These are phyloP conservation scores for Montipora cactus DNA, from an alignment of 64 coral and sea anemone species.

Conservation along the genomic window DNA sequence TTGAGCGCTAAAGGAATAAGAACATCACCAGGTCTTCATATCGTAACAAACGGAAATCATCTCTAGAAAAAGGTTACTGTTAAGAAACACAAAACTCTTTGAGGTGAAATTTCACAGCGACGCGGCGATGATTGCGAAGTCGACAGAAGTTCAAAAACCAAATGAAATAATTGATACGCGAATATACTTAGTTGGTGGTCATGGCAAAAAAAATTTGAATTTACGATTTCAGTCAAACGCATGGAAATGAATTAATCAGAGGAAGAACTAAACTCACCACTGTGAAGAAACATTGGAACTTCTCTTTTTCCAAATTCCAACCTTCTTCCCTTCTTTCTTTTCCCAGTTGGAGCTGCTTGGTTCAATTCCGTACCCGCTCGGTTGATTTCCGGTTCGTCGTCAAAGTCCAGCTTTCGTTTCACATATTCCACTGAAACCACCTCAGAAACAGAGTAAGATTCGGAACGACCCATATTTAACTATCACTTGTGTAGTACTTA, in stretches of 20 bases:
- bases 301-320: slow-evolving; percentile 18
- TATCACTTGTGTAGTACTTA: background rate
- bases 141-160: too few species aligned
- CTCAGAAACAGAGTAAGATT: background rate
- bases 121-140: too few species aligned
- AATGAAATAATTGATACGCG: too few species aligned
- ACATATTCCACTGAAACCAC: background rate
- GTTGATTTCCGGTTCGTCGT: background rate
- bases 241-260: background rate
- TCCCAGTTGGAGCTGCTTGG: background rate
- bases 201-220: too few species aligned
- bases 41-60: too few species aligned
- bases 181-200: too few species aligned
- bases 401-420: slow-evolving; percentile 19
- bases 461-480: background rate
- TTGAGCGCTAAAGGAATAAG: too few species aligned
- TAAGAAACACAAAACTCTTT: too few species aligned
- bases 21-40: too few species aligned
- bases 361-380: background rate
- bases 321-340: background rate
- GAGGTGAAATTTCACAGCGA: too few species aligned
- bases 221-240: background rate
- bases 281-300: background rate
- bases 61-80: too few species aligned
- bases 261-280: background rate